Conservation (phyloP, 2,113 vertebrate genomes). For the Carassius carassius region DNA sequence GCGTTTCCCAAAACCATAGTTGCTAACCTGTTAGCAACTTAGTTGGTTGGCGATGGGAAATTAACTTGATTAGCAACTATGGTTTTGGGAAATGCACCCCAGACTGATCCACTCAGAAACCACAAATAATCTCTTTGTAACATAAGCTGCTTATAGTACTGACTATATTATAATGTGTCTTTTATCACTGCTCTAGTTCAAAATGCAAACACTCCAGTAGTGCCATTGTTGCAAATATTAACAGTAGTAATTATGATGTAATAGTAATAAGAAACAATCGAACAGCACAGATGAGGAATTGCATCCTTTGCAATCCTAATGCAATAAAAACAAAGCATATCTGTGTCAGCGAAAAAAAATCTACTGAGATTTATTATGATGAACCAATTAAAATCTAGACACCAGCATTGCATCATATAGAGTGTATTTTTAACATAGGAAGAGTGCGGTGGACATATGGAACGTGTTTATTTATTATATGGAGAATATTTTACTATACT, state of each 20-base stretch:
- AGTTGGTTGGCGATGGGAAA: too few species aligned
- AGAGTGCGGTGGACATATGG: neutral
- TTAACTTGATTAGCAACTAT: too few species aligned
- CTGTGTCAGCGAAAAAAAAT: neutral
- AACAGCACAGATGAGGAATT: neutral
- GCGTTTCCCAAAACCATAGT: too few species aligned
- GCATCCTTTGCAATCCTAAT: too few species aligned
- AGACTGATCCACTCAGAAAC: neutral
- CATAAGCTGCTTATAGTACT: neutral
- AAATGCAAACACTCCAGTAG: neutral
- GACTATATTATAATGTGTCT: neutral
- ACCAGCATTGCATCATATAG: neutral
- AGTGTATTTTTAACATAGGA: neutral
- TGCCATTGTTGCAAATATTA: neutral
- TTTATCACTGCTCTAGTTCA: neutral
- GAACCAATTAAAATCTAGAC: neutral
- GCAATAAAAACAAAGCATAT: constrained; percentile 8
- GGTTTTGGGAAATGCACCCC: too few species aligned
- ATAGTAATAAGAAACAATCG: neutral
- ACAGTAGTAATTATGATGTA: neutral
- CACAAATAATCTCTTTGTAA: neutral
- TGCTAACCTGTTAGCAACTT: too few species aligned
- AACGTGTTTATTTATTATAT: neutral
- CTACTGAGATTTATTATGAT: neutral
- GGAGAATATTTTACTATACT: neutral